Evolutionary conservation across 2,888 invertebrate genomes (phyloP), one percentile per base, ranked within the genome.

Genomic region (Chironomus riparius): DNA sequence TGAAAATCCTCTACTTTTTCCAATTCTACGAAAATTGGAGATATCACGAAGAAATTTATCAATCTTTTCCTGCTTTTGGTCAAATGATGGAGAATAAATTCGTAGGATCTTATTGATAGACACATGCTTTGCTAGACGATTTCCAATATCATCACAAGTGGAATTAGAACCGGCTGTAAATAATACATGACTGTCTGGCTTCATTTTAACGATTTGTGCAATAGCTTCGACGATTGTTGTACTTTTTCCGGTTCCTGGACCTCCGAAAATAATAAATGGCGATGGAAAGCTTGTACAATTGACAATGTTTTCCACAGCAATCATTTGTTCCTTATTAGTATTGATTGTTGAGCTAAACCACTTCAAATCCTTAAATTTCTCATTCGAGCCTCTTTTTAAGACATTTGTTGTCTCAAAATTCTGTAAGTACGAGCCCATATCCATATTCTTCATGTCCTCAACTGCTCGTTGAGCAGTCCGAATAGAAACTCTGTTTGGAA

Each of bases 251-350:
- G 91, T 91, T 1, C 89, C 72, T 0, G 72, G 95, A 56, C 95
- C 95, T 2, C 95, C 95, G 83, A 91, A 94, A 68, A 96, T 86
- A 48, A 95, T 87, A 80, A 93, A 95, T 0, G 96, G 95, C 0
- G 87, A 87, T 0, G 87, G 86, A 4, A 87, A 85, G 0, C 88
- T 86, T 1, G 89, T 86, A 7, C 88, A 88, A 18, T 87, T 85
- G 6, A 91, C 80, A 70, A 92, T 91, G 79, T 91, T 89, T 73
- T 84, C 81, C 0, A 95, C 90, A 1, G 92, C 92, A 72, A 85
- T 84, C 78, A 84, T 83, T 80, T 92, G 92, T 79, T 89, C 87
- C 0, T 81, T 79, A 82, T 92, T 91, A 0, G 79, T 78, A 65
- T 81, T 82, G 48, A 92, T 84, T 1, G 50, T 75, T 2, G 77